phyloP scores from a whole-genome alignment of 2,888 invertebrate species.

The Epinotia brunnichana region DNA sequence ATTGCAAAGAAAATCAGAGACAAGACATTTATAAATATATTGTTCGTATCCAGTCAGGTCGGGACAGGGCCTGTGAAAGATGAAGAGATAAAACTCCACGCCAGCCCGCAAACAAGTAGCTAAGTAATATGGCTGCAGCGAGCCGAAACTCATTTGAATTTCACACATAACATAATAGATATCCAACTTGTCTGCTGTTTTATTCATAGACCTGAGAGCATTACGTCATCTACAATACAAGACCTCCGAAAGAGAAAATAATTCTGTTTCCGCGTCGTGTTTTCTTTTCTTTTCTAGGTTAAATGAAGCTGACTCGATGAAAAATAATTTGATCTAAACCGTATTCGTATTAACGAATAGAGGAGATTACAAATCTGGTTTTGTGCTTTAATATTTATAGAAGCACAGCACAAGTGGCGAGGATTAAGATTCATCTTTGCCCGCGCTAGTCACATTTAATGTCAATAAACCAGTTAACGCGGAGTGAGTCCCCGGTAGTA shows the following conservation, averaged over 20 bases:
- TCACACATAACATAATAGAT: conserved; percentile 59
- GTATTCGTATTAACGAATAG: background rate
- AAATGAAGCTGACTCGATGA: background rate
- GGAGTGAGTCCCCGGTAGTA: conserved; percentile 49
- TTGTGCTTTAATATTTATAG: background rate
- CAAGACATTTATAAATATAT: background rate
- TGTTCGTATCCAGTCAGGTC: conserved; percentile 6
- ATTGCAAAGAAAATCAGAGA: no score
- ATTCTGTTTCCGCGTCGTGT: conserved; percentile 9
- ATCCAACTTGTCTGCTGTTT: conserved; percentile 60
- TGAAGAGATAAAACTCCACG: conserved; percentile 41
- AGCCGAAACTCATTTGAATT: conserved; percentile 61
- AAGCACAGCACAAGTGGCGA: conserved; percentile 45
- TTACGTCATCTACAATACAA: conserved; percentile 59
- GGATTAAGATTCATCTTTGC: conserved; percentile 68
- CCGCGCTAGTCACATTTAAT: conserved; percentile 60
- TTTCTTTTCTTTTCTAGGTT: conserved; percentile 20
- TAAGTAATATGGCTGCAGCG: conserved; percentile 51
- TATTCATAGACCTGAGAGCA: conserved; percentile 64
- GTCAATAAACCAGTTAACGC: conserved; percentile 65
- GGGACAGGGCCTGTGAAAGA: conserved; percentile 42
- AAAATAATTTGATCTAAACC: background rate
- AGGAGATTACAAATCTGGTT: background rate
- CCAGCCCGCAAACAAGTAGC: conserved; percentile 38
- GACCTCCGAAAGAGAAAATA: conserved; percentile 23